phyloP scores from a whole-genome alignment of 2,888 invertebrate species.

The Cerastis rubricosa region DNA sequence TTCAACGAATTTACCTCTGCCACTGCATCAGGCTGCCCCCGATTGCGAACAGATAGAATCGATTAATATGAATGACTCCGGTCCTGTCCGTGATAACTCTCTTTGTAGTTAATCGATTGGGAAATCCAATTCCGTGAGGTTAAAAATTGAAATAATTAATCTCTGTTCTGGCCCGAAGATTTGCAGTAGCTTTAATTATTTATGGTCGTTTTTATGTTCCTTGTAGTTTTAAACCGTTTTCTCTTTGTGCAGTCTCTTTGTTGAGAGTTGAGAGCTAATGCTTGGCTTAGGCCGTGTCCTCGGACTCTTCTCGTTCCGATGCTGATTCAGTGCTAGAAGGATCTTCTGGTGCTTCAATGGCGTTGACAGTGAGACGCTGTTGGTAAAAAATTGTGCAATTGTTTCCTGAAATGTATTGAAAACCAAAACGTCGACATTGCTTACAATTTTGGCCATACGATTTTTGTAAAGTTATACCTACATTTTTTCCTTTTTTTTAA shows the following conservation, averaged over 20 bases:
- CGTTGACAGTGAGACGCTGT: background rate
- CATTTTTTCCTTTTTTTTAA: too few relatives aligned
- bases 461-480: background rate
- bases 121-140: slow-evolving; percentile 18
- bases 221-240: too few relatives aligned
- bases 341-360: background rate
- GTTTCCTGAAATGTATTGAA: background rate
- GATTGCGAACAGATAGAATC: slow-evolving; percentile 11
- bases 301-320: background rate
- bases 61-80: slow-evolving; percentile 7
- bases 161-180: background rate
- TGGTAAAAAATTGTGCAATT: background rate
- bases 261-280: too few relatives aligned
- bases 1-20: background rate
- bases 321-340: background rate
- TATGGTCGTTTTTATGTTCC: too few relatives aligned
- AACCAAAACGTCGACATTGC: background rate
- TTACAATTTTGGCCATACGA: background rate
- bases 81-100: background rate
- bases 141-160: background rate
- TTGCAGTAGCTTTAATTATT: background rate
- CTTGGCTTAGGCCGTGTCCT: background rate
- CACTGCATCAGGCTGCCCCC: background rate
- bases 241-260: background rate
- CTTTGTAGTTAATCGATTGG: slow-evolving; percentile 9